These are phyloP conservation scores for Ceraclea dissimilis DNA, from an alignment of 2,888 invertebrate species.

Conservation along the genomic window DNA sequence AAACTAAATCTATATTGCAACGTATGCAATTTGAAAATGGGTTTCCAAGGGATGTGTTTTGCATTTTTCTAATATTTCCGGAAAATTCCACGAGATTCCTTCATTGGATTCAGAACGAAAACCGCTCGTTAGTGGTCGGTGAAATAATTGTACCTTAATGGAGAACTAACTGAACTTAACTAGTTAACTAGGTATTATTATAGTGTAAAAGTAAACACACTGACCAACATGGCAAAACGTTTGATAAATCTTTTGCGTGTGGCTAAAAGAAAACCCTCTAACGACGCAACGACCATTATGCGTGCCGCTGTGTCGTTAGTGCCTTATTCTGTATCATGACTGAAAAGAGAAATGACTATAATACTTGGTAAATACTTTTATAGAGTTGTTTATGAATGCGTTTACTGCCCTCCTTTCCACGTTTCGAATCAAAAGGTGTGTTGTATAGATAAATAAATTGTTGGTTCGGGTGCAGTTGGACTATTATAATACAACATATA, in stretches of 20 bases:
- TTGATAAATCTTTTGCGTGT: conserved; percentile 1
- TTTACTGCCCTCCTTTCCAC: conserved; percentile 20
- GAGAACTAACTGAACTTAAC: too few species aligned
- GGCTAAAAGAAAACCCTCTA: conserved; percentile 4
- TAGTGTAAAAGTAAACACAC: background rate
- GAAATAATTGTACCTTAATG: too few species aligned
- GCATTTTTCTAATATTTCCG: too few species aligned
- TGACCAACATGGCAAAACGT: background rate
- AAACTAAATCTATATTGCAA: too few species aligned
- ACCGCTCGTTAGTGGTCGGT: too few species aligned
- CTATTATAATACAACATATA: background rate
- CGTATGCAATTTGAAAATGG: too few species aligned
- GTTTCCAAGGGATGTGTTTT: too few species aligned
- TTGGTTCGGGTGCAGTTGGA: background rate
- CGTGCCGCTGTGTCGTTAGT: conserved; percentile 20
- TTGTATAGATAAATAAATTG: conserved; percentile 1
- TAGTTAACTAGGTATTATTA: too few species aligned
- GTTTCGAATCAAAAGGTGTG: conserved; percentile 10
- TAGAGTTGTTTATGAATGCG: conserved; percentile 24
- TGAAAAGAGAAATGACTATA: conserved; percentile 22
- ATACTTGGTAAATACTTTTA: conserved; percentile 23
- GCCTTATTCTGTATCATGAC: conserved; percentile 13
- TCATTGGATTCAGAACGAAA: too few species aligned
- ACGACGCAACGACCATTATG: conserved; percentile 18
- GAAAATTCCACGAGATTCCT: too few species aligned